These are phyloP conservation scores for Helobdella robusta DNA, from an alignment of 2,888 invertebrate species.

Conservation along the genomic window DNA sequence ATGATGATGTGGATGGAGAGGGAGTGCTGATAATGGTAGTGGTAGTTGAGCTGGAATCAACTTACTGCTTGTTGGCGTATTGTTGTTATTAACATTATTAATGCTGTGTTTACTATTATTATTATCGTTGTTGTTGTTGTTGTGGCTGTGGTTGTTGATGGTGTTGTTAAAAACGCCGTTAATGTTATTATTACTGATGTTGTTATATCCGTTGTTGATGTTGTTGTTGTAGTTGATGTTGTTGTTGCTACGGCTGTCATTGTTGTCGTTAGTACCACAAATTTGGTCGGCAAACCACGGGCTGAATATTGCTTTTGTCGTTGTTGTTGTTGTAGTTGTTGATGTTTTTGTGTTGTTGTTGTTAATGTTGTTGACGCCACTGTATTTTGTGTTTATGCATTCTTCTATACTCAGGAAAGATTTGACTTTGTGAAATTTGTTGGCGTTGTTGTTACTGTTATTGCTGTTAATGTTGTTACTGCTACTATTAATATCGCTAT, in stretches of 20 bases:
- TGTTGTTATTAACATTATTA: too few species aligned
- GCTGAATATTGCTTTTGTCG: too few species aligned
- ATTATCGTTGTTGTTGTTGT: neutral
- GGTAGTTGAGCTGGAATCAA: too few species aligned
- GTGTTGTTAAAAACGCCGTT: neutral
- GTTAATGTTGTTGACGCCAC: conserved; percentile 1
- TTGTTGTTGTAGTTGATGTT: neutral
- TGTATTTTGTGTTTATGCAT: too few species aligned
- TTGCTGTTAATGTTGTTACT: neutral
- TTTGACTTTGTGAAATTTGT: too few species aligned
- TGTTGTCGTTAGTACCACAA: too few species aligned
- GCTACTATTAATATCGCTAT: neutral
- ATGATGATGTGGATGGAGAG: conserved; percentile 3
- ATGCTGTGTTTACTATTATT: too few species aligned
- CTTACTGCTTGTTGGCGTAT: too few species aligned
- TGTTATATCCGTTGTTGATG: neutral
- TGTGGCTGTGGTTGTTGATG: neutral
- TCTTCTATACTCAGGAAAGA: too few species aligned
- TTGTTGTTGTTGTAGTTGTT: neutral
- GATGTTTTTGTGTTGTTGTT: neutral
- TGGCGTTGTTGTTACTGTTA: neutral
- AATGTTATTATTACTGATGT: conserved; percentile 2
- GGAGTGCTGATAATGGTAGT: too few species aligned
- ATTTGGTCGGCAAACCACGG: too few species aligned
- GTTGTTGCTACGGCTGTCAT: too few species aligned